phyloP scores from a whole-genome alignment of 2,888 invertebrate genomes.

The Thecophora atra region DNA sequence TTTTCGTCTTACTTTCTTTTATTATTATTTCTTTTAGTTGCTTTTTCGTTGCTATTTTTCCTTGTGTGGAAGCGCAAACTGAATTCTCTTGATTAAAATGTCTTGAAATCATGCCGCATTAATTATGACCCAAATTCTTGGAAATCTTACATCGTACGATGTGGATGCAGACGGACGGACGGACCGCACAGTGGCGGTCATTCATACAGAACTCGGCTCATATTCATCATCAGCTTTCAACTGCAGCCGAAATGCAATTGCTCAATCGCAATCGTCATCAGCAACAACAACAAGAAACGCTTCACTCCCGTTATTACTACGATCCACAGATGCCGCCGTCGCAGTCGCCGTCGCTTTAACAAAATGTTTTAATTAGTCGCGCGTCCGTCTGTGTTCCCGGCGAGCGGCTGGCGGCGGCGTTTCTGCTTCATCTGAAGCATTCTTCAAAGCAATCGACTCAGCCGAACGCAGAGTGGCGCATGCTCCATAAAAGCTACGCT shows the following conservation, averaged over 20 bases:
- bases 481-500: not conserved
- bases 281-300: constrained; percentile 22
- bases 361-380: constrained; percentile 36
- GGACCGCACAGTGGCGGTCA: constrained; percentile 56
- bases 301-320: constrained; percentile 8
- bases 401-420: constrained; percentile 29
- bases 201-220: constrained; percentile 50
- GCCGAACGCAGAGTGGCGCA: constrained; percentile 1
- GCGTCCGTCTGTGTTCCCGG: not conserved
- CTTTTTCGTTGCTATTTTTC: constrained; percentile 20
- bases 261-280: constrained; percentile 3
- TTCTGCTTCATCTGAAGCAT: constrained; percentile 31
- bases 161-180: not conserved
- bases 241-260: constrained; percentile 3
- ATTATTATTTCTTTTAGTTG: constrained; percentile 33
- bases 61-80: constrained; percentile 32
- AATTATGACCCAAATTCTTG: constrained; percentile 66
- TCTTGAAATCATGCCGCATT: constrained; percentile 66
- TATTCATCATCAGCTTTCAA: not conserved
- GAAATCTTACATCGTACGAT: constrained; percentile 60
- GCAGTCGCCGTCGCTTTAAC: constrained; percentile 14
- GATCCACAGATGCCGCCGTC: constrained; percentile 20
- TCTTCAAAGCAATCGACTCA: constrained; percentile 17
- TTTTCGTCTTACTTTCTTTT: not conserved
- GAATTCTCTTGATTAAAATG: constrained; percentile 55